Percentiles rank a stretch among this genome's conserved stretches.
Evolutionary conservation across 2,797 vertebrate species (phyloP).

Genomic region (Myotis pilosus): DNA sequence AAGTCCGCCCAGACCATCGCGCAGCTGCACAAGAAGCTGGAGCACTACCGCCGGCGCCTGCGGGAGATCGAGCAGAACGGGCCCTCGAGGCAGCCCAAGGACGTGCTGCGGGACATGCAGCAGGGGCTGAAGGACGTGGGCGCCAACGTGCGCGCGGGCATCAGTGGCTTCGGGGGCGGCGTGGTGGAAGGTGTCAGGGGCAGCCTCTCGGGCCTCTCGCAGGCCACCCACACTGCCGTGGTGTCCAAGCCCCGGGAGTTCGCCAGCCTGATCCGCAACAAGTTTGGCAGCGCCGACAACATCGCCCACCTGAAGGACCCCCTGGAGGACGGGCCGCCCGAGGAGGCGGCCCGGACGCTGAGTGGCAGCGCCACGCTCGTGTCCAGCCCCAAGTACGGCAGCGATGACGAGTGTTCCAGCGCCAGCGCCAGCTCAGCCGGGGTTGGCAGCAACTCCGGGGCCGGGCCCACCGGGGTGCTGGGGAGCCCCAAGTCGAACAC

Average conservation of each 20-base stretch:
- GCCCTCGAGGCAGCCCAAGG: constrained; percentile 95
- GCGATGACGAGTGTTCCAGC: constrained; percentile 96
- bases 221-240: constrained; percentile 92
- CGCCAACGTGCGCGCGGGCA: constrained; percentile 95
- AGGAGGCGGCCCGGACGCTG: constrained; percentile 90
- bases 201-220: constrained; percentile 93
- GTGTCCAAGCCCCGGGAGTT: constrained; percentile 97
- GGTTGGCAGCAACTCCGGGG: constrained; percentile 94
- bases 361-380: constrained; percentile 97
- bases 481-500: constrained; percentile 92
- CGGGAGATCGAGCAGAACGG: constrained; percentile 98
- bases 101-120: constrained; percentile 98
- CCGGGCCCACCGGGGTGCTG: constrained; percentile 85
- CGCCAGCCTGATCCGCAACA: constrained; percentile 97
- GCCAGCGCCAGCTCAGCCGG: constrained; percentile 92
- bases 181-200: constrained; percentile 97
- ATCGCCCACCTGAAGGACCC: constrained; percentile 97
- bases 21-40: constrained; percentile 97
- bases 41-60: constrained; percentile 97
- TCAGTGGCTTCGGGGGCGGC: constrained; percentile 96
- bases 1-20: constrained; percentile 98
- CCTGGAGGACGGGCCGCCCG: constrained; percentile 90
- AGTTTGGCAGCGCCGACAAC: constrained; percentile 98
- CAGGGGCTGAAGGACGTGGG: constrained; percentile 97
- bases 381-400: constrained; percentile 97